Percentiles rank a stretch among this genome's conserved stretches.
These are phyloP conservation scores for Aporophyla nigra DNA, from an alignment of 2,888 invertebrate genomes.

Conservation along the genomic window DNA sequence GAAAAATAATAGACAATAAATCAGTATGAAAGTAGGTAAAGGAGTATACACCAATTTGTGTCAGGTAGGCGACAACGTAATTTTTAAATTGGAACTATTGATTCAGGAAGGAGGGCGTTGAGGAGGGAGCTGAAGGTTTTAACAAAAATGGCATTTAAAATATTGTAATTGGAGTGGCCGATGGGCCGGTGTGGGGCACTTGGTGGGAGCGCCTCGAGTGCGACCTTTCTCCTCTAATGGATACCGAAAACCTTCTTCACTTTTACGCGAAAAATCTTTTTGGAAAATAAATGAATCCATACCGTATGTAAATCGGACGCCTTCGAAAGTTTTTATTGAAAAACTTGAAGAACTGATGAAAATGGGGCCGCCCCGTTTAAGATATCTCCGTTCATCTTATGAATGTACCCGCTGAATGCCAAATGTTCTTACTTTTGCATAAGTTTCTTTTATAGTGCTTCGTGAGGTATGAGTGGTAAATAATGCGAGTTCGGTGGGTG, in stretches of 20 bases:
- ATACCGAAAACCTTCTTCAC: conserved; percentile 85
- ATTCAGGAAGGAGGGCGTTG: conserved; percentile 64
- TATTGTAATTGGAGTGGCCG: conserved; percentile 84
- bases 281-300: conserved; percentile 89
- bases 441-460: conserved; percentile 63
- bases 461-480: conserved; percentile 38
- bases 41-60: conserved; percentile 16
- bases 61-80: conserved; percentile 33
- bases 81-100: conserved; percentile 68
- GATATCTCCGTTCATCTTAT: conserved; percentile 84
- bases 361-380: conserved; percentile 87
- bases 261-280: conserved; percentile 88
- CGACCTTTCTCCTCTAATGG: conserved; percentile 86
- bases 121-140: conserved; percentile 56
- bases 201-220: conserved; percentile 74
- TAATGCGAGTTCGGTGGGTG: conserved; percentile 33
- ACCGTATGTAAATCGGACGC: conserved; percentile 89
- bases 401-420: conserved; percentile 81
- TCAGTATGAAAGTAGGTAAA: background rate
- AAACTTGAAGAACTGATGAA: conserved; percentile 90
- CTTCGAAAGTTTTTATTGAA: conserved; percentile 90
- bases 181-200: conserved; percentile 71
- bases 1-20: conserved; percentile 1
- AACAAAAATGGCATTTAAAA: conserved; percentile 76
- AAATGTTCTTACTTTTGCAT: conserved; percentile 76